A percentile compares a stretch with the other conserved stretches of the same genome.
Evolutionary conservation across 2,113 vertebrate genomes (phyloP).

Genomic region (Pao palembangensis): DNA sequence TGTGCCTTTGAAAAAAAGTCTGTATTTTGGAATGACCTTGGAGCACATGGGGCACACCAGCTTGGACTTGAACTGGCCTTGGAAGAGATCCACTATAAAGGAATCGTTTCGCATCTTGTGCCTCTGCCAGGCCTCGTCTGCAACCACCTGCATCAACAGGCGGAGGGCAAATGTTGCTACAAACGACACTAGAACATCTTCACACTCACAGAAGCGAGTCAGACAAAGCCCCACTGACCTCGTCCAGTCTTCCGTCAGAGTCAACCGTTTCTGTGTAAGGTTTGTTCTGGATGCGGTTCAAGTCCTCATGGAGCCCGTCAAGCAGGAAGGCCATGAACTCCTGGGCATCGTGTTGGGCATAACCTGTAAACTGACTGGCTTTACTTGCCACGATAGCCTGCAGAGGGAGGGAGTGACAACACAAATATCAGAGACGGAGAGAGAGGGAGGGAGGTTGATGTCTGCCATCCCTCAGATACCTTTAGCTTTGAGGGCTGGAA

Average conservation of each 20-base stretch:
- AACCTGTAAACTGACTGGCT: constrained; percentile 97
- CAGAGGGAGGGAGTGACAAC: neutral
- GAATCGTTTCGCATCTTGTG: constrained; percentile 99
- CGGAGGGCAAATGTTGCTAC: neutral
- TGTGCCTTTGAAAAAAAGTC: neutral
- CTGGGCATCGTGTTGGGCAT: constrained; percentile 96
- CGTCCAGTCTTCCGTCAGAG: constrained; percentile 91
- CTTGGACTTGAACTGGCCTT: constrained; percentile 99
- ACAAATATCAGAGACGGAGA: neutral
- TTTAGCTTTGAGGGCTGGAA: constrained; percentile 98
- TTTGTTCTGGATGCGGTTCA: constrained; percentile 98
- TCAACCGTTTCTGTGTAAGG: constrained; percentile 96
- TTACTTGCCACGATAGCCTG: constrained; percentile 97
- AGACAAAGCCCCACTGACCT: constrained; percentile 68
- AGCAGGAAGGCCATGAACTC: constrained; percentile 99
- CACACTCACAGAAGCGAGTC: neutral
- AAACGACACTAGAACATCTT: neutral
- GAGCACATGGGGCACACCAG: constrained; percentile 94
- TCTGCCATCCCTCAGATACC: constrained; percentile 69
- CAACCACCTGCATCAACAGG: constrained; percentile 81
- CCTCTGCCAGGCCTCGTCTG: constrained; percentile 96
- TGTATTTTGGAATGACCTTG: constrained; percentile 78
- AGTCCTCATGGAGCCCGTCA: constrained; percentile 95
- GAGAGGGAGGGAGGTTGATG: neutral
- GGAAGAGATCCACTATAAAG: constrained; percentile 97